These are phyloP conservation scores for Galeopterus variegatus DNA, from an alignment of 2,113 vertebrate genomes.

Conservation along the genomic window DNA sequence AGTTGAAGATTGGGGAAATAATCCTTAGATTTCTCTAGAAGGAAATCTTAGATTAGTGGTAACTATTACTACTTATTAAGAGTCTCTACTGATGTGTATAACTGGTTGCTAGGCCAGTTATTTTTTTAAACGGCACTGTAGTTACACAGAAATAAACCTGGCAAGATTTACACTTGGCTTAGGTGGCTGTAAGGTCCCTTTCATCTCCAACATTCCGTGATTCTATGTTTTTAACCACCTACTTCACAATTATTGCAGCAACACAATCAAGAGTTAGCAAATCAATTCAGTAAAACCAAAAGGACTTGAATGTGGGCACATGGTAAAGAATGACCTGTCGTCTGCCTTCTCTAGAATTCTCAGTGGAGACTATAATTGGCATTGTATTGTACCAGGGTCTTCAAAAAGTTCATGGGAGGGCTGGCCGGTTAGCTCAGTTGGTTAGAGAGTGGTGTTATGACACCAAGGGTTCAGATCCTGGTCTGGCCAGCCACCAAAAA, in stretches of 20 bases:
- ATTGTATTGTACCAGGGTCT: background rate
- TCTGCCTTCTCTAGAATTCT: background rate
- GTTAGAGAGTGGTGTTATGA: no score
- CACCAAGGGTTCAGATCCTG: no score
- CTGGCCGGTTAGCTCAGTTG: no score
- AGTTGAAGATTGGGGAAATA: background rate
- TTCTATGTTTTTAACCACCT: conserved; percentile 55
- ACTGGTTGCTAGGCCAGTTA: background rate
- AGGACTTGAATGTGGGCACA: background rate
- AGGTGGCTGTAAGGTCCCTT: background rate
- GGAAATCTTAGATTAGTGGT: conserved; percentile 41
- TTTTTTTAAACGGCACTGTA: conserved; percentile 13
- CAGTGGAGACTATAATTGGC: background rate
- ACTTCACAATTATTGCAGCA: background rate
- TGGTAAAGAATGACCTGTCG: background rate
- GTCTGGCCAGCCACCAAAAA: no score
- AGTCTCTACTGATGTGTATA: background rate
- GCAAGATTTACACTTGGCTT: background rate
- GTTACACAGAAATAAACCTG: conserved; percentile 38
- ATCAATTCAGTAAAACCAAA: background rate
- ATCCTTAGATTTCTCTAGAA: conserved; percentile 41
- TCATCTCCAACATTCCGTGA: background rate
- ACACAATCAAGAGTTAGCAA: background rate
- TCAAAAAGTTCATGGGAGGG: no score
- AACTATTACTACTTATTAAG: background rate